These are phyloP conservation scores for Carassius auratus DNA, from an alignment of 2,113 vertebrate genomes.

Conservation along the genomic window DNA sequence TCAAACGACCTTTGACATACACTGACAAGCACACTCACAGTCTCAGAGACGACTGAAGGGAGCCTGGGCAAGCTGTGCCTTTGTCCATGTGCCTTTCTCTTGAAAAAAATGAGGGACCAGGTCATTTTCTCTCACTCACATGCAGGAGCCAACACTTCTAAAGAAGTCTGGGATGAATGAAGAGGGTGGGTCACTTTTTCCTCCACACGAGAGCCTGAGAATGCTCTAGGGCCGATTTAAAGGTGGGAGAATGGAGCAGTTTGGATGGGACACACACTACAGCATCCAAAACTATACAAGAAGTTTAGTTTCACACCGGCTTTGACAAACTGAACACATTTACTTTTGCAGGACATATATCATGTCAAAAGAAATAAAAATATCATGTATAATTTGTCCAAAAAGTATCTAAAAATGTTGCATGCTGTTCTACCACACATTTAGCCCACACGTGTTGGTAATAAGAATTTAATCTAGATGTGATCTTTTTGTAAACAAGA, in stretches of 20 bases:
- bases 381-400: background rate
- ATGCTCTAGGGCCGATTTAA: slow-evolving; percentile 35
- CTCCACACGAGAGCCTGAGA: slow-evolving; percentile 39
- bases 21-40: slow-evolving; percentile 18
- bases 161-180: slow-evolving; percentile 34
- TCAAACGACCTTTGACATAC: slow-evolving; percentile 42
- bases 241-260: slow-evolving; percentile 26
- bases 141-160: slow-evolving; percentile 42
- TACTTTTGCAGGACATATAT: background rate
- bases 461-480: background rate
- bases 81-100: slow-evolving; percentile 23
- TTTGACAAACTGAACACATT: background rate
- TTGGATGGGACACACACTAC: background rate
- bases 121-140: slow-evolving; percentile 29
- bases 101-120: slow-evolving; percentile 37
- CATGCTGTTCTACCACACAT: slow-evolving; percentile 20
- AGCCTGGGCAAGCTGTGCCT: slow-evolving; percentile 9
- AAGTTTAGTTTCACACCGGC: background rate
- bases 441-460: background rate
- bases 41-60: slow-evolving; percentile 40
- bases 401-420: background rate
- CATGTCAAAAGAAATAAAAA: background rate
- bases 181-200: slow-evolving; percentile 53
- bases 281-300: slow-evolving; percentile 10
- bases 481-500: slow-evolving; percentile 14